These are phyloP conservation scores for Thereva nobilitata DNA, from an alignment of 2,888 invertebrate genomes.

Conservation along the genomic window DNA sequence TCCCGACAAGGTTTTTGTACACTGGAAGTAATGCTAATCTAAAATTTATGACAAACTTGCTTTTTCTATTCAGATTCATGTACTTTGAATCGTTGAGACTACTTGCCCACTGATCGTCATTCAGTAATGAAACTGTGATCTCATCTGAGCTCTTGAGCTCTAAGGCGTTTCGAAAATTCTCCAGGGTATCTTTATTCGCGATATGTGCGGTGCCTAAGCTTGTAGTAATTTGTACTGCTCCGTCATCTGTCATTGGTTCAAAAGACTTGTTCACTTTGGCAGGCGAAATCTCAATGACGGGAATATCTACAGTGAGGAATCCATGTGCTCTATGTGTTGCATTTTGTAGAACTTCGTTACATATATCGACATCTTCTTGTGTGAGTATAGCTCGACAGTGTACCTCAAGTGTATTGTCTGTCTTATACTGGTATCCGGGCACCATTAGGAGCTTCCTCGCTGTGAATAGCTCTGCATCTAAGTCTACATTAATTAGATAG, in stretches of 20 bases:
- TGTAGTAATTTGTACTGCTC: not conserved
- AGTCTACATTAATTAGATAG: slow-evolving; percentile 37
- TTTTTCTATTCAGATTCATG: slow-evolving; percentile 13
- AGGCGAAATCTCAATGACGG: slow-evolving; percentile 20
- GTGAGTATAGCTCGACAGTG: slow-evolving; percentile 39
- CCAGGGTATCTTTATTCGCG: not conserved
- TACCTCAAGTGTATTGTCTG: slow-evolving; percentile 31
- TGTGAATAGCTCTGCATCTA: slow-evolving; percentile 39
- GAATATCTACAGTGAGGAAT: slow-evolving; percentile 26
- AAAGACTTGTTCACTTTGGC: not conserved
- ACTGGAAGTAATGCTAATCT: not conserved
- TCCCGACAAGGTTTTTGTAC: slow-evolving; percentile 2
- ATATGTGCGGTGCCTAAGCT: not conserved
- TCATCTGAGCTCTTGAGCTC: slow-evolving; percentile 3
- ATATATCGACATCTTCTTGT: slow-evolving; percentile 33
- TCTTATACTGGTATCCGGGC: slow-evolving; percentile 43
- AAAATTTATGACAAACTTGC: slow-evolving; percentile 10
- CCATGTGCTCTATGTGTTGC: not conserved
- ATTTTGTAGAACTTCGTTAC: not conserved
- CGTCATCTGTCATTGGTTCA: not conserved
- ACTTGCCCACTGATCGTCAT: slow-evolving; percentile 36
- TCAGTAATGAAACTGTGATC: slow-evolving; percentile 16
- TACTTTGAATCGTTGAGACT: slow-evolving; percentile 40
- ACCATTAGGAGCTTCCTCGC: slow-evolving; percentile 36
- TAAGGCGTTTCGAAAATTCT: not conserved